phyloP scores from a whole-genome alignment of 2,113 vertebrate species.

The Dermatemys mawii region DNA sequence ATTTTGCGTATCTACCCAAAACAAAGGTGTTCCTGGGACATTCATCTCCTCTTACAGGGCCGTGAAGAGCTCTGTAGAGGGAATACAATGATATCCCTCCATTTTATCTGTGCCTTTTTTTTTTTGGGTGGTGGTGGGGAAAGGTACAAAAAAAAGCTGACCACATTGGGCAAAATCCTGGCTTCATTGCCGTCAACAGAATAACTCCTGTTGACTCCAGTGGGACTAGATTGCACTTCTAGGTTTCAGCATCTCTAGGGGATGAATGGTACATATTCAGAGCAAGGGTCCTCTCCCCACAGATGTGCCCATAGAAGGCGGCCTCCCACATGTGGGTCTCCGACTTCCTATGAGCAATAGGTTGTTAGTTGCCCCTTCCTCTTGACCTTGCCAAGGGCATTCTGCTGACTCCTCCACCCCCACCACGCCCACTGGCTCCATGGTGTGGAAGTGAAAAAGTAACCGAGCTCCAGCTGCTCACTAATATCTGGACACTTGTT shows the following conservation, averaged over 20 bases:
- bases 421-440: background rate
- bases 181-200: background rate
- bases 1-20: background rate
- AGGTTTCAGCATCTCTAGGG: background rate
- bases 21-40: background rate
- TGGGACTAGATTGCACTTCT: background rate
- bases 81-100: background rate
- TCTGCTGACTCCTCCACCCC: background rate
- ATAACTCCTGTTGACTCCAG: background rate
- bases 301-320: background rate
- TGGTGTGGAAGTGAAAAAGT: background rate
- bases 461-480: background rate
- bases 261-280: accelerated
- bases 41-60: background rate
- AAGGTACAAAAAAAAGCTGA: background rate
- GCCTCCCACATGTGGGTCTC: background rate
- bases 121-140: background rate
- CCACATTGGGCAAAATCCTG: background rate
- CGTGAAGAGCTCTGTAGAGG: background rate
- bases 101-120: background rate
- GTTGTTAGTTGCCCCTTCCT: accelerated
- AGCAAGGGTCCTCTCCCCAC: background rate
- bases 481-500: background rate
- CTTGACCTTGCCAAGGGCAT: accelerated
- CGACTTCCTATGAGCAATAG: background rate